Conservation (phyloP, 2,113 vertebrate genomes). For the Ictalurus furcatus region DNA sequence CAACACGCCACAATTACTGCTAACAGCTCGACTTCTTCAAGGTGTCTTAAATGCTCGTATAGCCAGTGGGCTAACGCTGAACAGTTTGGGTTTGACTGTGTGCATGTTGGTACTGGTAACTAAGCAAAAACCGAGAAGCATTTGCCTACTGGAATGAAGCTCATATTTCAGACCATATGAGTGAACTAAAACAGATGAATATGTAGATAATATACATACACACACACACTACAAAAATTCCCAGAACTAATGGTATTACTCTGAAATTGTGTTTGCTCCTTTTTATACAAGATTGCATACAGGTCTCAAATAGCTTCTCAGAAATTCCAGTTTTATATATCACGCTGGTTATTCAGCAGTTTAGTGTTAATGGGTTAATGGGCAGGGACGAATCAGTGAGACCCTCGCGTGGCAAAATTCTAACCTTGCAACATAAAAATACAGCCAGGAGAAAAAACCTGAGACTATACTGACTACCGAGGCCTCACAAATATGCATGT, state of each 20-base stretch:
- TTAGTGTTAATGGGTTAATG: constrained; percentile 40
- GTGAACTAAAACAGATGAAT: constrained; percentile 33
- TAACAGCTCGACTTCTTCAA: constrained; percentile 23
- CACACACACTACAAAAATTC: constrained; percentile 55
- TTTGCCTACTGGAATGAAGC: constrained; percentile 53
- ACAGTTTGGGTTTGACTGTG: neutral
- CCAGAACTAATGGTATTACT: constrained; percentile 53
- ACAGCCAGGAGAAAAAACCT: neutral
- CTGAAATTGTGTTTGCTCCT: neutral
- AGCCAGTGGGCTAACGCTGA: constrained; percentile 2
- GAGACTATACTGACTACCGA: neutral
- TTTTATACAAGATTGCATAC: neutral
- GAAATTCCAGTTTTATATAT: neutral
- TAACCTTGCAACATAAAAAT: constrained; percentile 12
- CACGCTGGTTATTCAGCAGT: neutral
- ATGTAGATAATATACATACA: constrained; percentile 20
- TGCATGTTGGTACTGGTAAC: constrained; percentile 39
- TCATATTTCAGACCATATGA: constrained; percentile 53
- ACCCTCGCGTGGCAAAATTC: constrained; percentile 19
- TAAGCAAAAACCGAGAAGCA: constrained; percentile 1
- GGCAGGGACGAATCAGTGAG: neutral
- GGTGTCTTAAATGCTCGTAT: neutral
- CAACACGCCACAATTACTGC: constrained; percentile 21
- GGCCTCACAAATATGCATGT: neutral
- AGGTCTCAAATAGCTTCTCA: neutral